Base-by-base conservation (phyloP, 2,888 invertebrate species). In the Dioctria linearis region DNA sequence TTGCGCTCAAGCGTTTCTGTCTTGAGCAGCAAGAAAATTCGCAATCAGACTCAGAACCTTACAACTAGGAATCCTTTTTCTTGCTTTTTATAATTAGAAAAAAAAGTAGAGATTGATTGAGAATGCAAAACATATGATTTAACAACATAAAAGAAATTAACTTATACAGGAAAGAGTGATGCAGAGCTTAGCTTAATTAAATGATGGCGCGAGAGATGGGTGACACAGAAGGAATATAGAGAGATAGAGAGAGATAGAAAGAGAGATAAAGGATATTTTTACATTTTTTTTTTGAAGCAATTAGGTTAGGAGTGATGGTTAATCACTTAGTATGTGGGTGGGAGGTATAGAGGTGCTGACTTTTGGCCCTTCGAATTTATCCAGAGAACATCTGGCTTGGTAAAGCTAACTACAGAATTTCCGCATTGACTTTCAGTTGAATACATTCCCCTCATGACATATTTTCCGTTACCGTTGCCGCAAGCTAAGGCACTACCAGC, bases 401-500 rank as follows among this genome's bases (percentile, higher is more conserved):
- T 90, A 90, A 92, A 92, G 2, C 90, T 90, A 4, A 91, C 91
- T 0, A 91, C 85, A 78, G 92, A 92, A 85, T 91, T 91, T 76
- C 91, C 91, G 84, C 92, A 92, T 37, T 90, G 94, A 46, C 94
- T 93, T 85, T 95, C 95, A 90, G 93, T 93, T 46, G 93, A 93
- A 89, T 93, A 95, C 82, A 95, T 90, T 80, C 95, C 96, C 84
- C 93, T 90, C 40, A 96, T 90, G 5, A 92, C 92, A 86, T 92
- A 94, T 82, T 91, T 91, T 11, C 93, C 93, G 82, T 93, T 91
- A 3, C 92, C 93, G 8, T 91, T 91, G 9, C 93, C 92, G 86
- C 96, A 96, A 5, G 95, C 95, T 69, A 96, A 89, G 0, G 95
- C 96, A 84, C 95, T 94, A 69, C 96, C 96, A 78, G 93, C 91